Percentiles rank a stretch among this genome's conserved stretches.
Evolutionary conservation across 2,113 vertebrate genomes (phyloP).

Genomic region (Mastomys natalensis): DNA sequence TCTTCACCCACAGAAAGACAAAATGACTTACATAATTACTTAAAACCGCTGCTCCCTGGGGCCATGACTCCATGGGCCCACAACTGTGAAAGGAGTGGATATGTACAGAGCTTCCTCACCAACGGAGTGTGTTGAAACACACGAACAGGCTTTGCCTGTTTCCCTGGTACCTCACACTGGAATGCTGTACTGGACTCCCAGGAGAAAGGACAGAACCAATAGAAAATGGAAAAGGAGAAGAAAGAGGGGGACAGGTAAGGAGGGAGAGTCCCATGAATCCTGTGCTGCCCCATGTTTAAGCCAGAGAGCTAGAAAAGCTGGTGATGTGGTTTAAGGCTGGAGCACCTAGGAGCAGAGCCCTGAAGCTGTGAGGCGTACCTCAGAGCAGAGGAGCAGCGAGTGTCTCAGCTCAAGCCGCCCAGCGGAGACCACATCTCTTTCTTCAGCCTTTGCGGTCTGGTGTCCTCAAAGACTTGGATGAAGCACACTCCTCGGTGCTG

Average conservation of each 20-base stretch:
- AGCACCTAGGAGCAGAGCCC: background rate
- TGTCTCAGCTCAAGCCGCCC: background rate
- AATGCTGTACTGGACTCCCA: background rate
- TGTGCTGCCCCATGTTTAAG: background rate
- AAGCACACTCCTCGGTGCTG: background rate
- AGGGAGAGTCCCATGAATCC: background rate
- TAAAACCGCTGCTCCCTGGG: background rate
- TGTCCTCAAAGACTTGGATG: background rate
- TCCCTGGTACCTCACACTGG: background rate
- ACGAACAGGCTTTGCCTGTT: background rate
- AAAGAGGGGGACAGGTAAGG: background rate
- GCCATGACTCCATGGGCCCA: background rate
- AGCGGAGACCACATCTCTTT: background rate
- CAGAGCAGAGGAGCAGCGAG: background rate
- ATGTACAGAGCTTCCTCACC: background rate
- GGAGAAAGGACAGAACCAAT: background rate
- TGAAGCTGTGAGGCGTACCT: too few species aligned
- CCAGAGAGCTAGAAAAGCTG: background rate
- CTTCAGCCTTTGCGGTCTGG: background rate
- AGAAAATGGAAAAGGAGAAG: background rate
- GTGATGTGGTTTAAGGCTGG: background rate
- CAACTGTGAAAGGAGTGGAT: background rate
- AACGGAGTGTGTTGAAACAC: background rate
- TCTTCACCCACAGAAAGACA: background rate
- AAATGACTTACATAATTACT: background rate